These are phyloP conservation scores for Oryctolagus cuniculus DNA, from an alignment of 2,113 vertebrate species.

Conservation along the genomic window DNA sequence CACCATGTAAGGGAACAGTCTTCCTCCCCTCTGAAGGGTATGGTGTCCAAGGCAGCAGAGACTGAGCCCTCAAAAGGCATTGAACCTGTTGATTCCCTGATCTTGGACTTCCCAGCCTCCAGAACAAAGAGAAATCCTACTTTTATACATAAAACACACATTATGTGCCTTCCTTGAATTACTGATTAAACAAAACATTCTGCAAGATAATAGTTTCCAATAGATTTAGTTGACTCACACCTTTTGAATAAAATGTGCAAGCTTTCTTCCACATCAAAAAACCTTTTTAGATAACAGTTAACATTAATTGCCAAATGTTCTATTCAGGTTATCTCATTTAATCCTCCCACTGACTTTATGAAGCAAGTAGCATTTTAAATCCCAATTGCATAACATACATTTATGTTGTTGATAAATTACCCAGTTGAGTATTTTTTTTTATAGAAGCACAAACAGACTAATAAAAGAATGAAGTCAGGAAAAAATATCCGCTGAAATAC, in stretches of 20 bases:
- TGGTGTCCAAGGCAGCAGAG: background rate
- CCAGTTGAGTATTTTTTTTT: background rate
- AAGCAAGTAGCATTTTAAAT: slow-evolving; percentile 3
- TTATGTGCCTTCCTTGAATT: background rate
- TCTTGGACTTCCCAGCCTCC: background rate
- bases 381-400: background rate
- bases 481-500: background rate
- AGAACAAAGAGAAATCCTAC: background rate
- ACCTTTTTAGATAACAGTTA: background rate
- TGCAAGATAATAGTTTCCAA: background rate
- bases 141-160: background rate
- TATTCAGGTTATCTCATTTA: background rate
- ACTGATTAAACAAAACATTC: slow-evolving; percentile 38
- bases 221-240: background rate
- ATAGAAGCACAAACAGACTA: background rate
- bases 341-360: background rate
- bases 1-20: background rate
- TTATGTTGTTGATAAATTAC: background rate
- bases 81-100: background rate
- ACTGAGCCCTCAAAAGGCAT: no score
- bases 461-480: background rate
- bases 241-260: slow-evolving; percentile 41
- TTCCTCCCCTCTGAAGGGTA: background rate
- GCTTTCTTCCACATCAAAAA: background rate
- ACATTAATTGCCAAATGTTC: background rate